phyloP scores from a whole-genome alignment of 2,797 vertebrate species.

The Syncerus caffer region DNA sequence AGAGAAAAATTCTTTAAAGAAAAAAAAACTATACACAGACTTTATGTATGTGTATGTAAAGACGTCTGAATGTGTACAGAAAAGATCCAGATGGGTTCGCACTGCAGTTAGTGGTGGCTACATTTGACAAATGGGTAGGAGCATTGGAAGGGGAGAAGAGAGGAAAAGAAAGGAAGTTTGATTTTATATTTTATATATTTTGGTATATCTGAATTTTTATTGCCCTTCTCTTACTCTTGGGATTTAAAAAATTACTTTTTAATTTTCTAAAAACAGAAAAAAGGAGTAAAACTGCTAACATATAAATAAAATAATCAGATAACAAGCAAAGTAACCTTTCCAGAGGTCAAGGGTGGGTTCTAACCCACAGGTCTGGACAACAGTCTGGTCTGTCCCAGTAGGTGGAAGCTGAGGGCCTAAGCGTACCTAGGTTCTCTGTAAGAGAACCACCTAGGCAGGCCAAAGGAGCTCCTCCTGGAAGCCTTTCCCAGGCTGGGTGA shows the following conservation, averaged over 20 bases:
- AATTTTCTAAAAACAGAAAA: background rate
- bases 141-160: background rate
- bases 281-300: background rate
- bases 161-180: background rate
- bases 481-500: background rate
- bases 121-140: background rate
- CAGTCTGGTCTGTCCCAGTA: background rate
- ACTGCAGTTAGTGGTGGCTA: background rate
- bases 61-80: background rate
- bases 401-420: background rate
- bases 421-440: background rate
- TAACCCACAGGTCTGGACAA: background rate
- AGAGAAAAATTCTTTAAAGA: background rate
- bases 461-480: background rate
- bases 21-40: background rate
- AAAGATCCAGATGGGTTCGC: background rate
- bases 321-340: background rate
- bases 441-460: background rate
- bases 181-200: background rate
- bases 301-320: background rate
- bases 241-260: background rate
- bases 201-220: background rate
- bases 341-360: background rate
- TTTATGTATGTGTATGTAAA: background rate
- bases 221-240: constrained; percentile 23